phyloP scores from a whole-genome alignment of 2,797 vertebrate species.

The Siniperca undulata region DNA sequence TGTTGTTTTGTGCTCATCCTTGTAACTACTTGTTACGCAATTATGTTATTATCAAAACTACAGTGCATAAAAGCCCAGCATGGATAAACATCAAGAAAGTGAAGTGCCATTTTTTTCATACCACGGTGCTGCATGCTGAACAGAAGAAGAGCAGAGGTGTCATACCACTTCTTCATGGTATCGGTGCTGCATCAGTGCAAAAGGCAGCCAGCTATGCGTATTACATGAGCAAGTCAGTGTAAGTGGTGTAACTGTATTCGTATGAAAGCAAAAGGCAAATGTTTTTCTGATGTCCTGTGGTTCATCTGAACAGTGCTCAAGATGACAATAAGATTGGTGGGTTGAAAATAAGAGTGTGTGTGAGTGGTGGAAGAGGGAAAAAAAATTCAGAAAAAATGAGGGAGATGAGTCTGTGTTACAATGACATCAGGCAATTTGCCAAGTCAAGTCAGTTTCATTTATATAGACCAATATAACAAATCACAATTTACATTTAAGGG shows the following conservation, averaged over 20 bases:
- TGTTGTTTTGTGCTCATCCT: slow-evolving; percentile 54
- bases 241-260: slow-evolving; percentile 3
- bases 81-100: slow-evolving; percentile 35
- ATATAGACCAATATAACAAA: no score
- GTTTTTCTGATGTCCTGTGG: slow-evolving; percentile 27
- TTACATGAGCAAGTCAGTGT: slow-evolving; percentile 8
- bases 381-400: neutral
- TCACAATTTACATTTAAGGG: no score
- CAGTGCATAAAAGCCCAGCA: slow-evolving; percentile 27
- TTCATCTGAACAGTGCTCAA: slow-evolving; percentile 10
- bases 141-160: neutral
- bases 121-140: neutral
- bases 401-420: slow-evolving; percentile 30
- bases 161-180: slow-evolving; percentile 15
- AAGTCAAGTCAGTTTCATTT: no score
- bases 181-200: slow-evolving; percentile 32
- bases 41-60: slow-evolving; percentile 61
- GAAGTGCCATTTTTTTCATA: neutral
- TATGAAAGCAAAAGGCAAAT: slow-evolving; percentile 43
- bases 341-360: slow-evolving; percentile 17
- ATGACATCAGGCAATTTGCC: slow-evolving; percentile 34
- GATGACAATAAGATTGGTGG: slow-evolving; percentile 36
- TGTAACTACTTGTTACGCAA: slow-evolving; percentile 42
- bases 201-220: slow-evolving; percentile 6
- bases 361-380: slow-evolving; percentile 1